phyloP scores from a whole-genome alignment of 2,888 invertebrate genomes.

The Pheosia tremula region DNA sequence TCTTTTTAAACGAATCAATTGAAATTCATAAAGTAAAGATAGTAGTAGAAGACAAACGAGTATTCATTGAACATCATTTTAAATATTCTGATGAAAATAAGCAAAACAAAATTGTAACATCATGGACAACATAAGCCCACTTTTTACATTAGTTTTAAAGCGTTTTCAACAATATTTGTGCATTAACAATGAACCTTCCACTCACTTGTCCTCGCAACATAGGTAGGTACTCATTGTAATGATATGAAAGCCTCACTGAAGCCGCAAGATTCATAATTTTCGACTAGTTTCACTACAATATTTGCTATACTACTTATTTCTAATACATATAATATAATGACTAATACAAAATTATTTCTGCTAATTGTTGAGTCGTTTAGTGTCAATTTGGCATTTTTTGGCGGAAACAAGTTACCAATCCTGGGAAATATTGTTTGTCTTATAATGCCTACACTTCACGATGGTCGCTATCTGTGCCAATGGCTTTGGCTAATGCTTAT shows the following conservation, averaged over 20 bases:
- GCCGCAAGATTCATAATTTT: conserved; percentile 47
- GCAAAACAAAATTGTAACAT: no score
- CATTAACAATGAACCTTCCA: conserved; percentile 10
- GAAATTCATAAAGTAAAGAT: background rate
- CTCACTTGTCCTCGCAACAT: conserved; percentile 12
- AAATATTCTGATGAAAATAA: no score
- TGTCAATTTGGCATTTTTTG: conserved; percentile 80
- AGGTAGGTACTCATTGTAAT: conserved; percentile 27
- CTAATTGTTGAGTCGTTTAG: conserved; percentile 60
- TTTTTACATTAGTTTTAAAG: background rate
- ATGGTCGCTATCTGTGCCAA: no score
- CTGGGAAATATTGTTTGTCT: no score
- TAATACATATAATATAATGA: conserved; percentile 49
- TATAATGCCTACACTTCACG: no score
- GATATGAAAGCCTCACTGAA: conserved; percentile 63
- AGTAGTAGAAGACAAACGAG: no score
- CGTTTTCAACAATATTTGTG: background rate
- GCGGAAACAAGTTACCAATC: conserved; percentile 63
- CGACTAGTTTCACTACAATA: conserved; percentile 56
- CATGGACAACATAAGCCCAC: no score
- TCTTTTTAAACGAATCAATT: background rate
- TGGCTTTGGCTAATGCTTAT: no score
- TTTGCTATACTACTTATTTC: conserved; percentile 48
- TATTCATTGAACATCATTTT: no score
- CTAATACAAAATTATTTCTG: conserved; percentile 55